Evolutionary conservation across 2,113 vertebrate species (phyloP), one percentile per base, ranked within the genome.

Genomic region (Larimichthys crocea): DNA sequence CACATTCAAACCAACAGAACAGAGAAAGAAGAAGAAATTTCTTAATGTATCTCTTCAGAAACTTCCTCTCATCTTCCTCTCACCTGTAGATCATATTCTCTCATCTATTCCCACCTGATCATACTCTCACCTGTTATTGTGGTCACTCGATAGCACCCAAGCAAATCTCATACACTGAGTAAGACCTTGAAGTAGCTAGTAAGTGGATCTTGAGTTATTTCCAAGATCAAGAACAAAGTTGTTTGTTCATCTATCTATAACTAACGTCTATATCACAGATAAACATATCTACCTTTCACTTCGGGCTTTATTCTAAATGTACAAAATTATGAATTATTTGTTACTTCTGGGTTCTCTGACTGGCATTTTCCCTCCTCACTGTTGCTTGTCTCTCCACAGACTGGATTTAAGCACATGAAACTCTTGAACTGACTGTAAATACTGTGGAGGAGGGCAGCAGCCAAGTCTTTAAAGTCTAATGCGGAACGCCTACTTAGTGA

Each of bases 381-480:
- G 2, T 15, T 61, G 56, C 56, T 14, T 17, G 11, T 48, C 22
- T 17, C 35, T 40, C 35, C 35, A 40, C 35, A 40, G 17, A 57
- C 14, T 6, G 10, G 4, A 52, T 60, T 74, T 15, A 76, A 67
- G 26, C 44, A n/a, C 46, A 40, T 50, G 26, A 48, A 44, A 75
- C 69, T 65, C 52, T 62, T 78, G 17, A 74, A 40, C 67, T 55
- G 5, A 20, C 4, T 20, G 53, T 59, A 20, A 48, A 26, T 42
- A 22, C 3, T 20, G 24, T 31, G 62, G 59, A 22, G 4, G 7
- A 35, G 40, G 29, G 22, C 61, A 76, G 62, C 65, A 17, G 42
- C n/a, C 5, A 19, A 19, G 53, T 65, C 8, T 77, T 79, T 79
- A 64, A 79, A 78, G 79, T 70, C n/a, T 74, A 76, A 85, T 83